phyloP scores from a whole-genome alignment of 2,888 invertebrate genomes.

The Anoplius nigerrimus region DNA sequence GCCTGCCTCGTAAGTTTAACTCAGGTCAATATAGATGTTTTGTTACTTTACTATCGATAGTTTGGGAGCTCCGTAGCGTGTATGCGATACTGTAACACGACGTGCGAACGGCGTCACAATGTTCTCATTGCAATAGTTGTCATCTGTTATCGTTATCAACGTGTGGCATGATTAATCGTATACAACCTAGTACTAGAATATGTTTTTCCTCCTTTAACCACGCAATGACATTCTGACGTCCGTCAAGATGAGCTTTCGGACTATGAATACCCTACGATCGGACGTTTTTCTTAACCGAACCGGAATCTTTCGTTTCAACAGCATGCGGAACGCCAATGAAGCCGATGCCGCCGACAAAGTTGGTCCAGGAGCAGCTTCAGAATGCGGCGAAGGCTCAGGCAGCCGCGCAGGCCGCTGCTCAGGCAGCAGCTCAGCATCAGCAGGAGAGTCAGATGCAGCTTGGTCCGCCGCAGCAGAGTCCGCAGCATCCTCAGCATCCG shows the following conservation, averaged over 20 bases:
- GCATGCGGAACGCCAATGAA: constrained; percentile 80
- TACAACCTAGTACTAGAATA: too few relatives aligned
- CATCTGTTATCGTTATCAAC: too few relatives aligned
- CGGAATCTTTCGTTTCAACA: constrained; percentile 65
- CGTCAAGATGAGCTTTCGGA: constrained; percentile 53
- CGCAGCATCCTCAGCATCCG: constrained; percentile 68
- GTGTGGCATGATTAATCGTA: too few relatives aligned
- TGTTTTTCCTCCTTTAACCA: constrained; percentile 11
- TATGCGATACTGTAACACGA: not conserved
- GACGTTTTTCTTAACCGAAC: constrained; percentile 6
- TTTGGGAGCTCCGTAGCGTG: constrained; percentile 50
- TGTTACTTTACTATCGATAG: constrained; percentile 63
- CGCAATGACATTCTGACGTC: constrained; percentile 26
- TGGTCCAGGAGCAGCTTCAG: constrained; percentile 78
- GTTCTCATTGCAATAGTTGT: not conserved
- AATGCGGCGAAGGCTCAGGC: constrained; percentile 73
- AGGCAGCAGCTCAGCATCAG: constrained; percentile 69
- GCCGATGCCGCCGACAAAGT: constrained; percentile 87
- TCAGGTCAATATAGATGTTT: constrained; percentile 75
- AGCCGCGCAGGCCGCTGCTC: constrained; percentile 70
- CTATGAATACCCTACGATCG: constrained; percentile 33
- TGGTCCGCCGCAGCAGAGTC: constrained; percentile 70
- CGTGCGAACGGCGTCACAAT: not conserved
- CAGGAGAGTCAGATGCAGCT: constrained; percentile 71
- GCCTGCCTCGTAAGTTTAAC: constrained; percentile 84